These are phyloP conservation scores for Hydrophis major DNA, from an alignment of 2,797 vertebrate species.

Conservation along the genomic window DNA sequence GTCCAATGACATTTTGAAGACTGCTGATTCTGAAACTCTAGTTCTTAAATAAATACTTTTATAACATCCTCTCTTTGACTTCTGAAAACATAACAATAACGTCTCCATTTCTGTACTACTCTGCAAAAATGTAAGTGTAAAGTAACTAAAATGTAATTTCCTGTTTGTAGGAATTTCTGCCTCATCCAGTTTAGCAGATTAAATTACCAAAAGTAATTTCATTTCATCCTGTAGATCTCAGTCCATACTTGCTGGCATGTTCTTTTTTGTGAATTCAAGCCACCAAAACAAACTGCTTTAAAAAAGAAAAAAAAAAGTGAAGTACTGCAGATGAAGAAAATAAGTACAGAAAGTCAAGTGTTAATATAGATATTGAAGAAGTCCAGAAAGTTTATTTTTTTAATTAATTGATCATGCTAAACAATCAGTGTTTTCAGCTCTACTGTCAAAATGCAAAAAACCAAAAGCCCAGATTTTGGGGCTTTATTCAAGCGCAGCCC, in stretches of 20 bases:
- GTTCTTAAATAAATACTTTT: neutral
- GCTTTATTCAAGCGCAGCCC: neutral
- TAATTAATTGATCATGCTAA: constrained; percentile 17
- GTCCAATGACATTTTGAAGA: neutral
- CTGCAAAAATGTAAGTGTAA: neutral
- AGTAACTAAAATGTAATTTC: neutral
- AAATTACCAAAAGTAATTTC: neutral
- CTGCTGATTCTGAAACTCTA: neutral
- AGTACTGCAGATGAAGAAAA: neutral
- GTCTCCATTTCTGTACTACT: neutral
- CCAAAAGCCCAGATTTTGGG: neutral
- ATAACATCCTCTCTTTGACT: neutral
- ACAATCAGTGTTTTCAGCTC: constrained; percentile 12
- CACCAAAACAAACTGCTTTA: neutral
- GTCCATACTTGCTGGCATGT: neutral
- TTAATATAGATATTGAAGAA: constrained; percentile 1
- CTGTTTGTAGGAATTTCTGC: neutral
- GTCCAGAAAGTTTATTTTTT: constrained; percentile 21
- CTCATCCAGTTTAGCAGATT: neutral
- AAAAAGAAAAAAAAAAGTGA: neutral
- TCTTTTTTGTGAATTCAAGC: neutral
- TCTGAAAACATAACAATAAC: neutral
- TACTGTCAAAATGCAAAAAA: neutral
- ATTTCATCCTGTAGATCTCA: neutral
- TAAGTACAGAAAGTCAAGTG: neutral